Evolutionary conservation across 2,888 invertebrate genomes (phyloP), one percentile per base, ranked within the genome.

Genomic region (Synanthedon vespiformis): DNA sequence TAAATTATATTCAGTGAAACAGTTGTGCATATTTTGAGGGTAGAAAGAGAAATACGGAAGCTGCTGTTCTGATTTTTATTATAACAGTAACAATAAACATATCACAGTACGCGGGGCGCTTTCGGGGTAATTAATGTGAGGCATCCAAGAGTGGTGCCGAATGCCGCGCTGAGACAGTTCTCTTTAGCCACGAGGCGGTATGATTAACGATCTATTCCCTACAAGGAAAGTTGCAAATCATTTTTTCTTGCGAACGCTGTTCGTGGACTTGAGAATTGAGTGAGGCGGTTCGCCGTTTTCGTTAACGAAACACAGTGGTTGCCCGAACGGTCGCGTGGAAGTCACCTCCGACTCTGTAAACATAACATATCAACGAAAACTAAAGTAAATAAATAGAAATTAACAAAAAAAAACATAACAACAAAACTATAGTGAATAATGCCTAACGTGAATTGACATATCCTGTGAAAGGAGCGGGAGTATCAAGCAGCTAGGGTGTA

Each of bases 271-370:
- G 76, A 88, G 85, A 72, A 87, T 84, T 59, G 88, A 83, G 65
- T 87, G 84, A 69, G 87, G 86, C 61, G 83, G 84, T 71, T 88
- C 88, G 65, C 88, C 88, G 65, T 88, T 88, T 70, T 89, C 88
- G 65, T 88, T 88, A 67, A 87, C 77, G 77, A 92, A 89, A 89
- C 93, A 92, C 79, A 95, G 88, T 57, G 95, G 94, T 77, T 94
- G 94, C 72, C 94, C 94, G 74, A 93, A 93, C 58, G 93, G 91
- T 79, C 93, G 89, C 64, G 90, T 90, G 63, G 89, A 89, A 60
- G 89, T 88, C 71, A 85, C 85, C 73, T 90, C 88, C 68, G 80
- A 80, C 75, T 87, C 88, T 88, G 87, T 57, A 82, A 87, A 80
- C 70, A 77, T 63, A 80, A 79, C 59, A 74, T 66, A 74, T 67